phyloP scores from a whole-genome alignment of 1,140 invertebrate species.

The Paraescarpia echinospica region DNA sequence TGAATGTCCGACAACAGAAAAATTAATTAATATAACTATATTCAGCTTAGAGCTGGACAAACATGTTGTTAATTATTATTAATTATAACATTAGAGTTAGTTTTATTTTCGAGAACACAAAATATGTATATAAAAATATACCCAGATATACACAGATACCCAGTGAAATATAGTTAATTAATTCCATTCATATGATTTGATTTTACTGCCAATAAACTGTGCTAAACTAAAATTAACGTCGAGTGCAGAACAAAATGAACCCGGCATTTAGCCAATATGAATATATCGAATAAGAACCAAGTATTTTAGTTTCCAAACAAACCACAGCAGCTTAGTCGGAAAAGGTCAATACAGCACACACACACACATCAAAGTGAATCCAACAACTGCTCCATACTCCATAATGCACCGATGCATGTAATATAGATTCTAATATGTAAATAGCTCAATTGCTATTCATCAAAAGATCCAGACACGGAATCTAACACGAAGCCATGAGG shows the following conservation, averaged over 20 bases:
- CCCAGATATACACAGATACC: too few species aligned
- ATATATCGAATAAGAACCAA: background rate
- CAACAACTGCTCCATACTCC: background rate
- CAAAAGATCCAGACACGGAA: background rate
- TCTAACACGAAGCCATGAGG: background rate
- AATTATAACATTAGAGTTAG: too few species aligned
- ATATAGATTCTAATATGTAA: conserved; percentile 1
- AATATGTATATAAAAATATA: too few species aligned
- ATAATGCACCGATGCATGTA: background rate
- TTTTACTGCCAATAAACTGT: background rate
- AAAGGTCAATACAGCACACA: background rate
- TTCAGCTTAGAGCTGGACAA: background rate
- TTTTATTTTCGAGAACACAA: too few species aligned
- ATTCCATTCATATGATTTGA: background rate
- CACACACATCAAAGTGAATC: background rate
- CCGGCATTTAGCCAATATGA: background rate
- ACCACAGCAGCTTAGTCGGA: background rate
- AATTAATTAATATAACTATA: background rate
- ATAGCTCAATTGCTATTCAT: background rate
- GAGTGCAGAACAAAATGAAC: background rate
- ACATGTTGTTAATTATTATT: too few species aligned
- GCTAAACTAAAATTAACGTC: background rate
- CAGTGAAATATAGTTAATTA: background rate
- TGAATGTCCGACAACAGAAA: background rate
- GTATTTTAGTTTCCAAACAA: background rate